phyloP scores from a whole-genome alignment of 2,113 vertebrate genomes.

The Aythya baeri region DNA sequence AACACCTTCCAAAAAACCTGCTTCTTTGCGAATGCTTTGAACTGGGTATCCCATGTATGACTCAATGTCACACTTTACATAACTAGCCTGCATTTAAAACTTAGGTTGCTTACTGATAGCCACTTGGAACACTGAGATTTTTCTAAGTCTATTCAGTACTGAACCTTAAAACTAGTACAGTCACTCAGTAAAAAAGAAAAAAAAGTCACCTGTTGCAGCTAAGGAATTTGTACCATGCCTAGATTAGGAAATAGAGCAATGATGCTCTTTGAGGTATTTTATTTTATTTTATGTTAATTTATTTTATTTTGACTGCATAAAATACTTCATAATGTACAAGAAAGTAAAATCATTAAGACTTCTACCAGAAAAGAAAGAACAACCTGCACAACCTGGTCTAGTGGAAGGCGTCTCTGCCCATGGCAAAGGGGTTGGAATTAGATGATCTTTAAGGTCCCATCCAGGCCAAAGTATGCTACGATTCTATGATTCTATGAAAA shows the following conservation, averaged over 20 bases:
- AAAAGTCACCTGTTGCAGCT: not conserved
- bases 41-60: not conserved
- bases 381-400: too few relatives aligned
- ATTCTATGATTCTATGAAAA: not conserved
- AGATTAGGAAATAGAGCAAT: not conserved
- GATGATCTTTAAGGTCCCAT: too few relatives aligned
- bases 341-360: not conserved
- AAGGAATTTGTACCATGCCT: not conserved
- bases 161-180: not conserved
- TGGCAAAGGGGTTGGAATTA: too few relatives aligned
- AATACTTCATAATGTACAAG: not conserved
- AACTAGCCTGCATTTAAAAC: not conserved
- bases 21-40: not conserved
- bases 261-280: not conserved
- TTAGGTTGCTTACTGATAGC: not conserved
- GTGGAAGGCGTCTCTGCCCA: too few relatives aligned
- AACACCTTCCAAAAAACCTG: not conserved
- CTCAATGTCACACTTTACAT: not conserved
- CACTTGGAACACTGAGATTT: not conserved
- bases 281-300: too few relatives aligned
- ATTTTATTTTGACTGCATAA: not conserved
- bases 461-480: too few relatives aligned
- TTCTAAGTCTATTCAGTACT: not conserved
- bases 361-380: not conserved
- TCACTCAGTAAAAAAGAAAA: not conserved